Base-by-base conservation (phyloP, 2,113 vertebrate species). In the Pseudorectes ferrugineus region DNA sequence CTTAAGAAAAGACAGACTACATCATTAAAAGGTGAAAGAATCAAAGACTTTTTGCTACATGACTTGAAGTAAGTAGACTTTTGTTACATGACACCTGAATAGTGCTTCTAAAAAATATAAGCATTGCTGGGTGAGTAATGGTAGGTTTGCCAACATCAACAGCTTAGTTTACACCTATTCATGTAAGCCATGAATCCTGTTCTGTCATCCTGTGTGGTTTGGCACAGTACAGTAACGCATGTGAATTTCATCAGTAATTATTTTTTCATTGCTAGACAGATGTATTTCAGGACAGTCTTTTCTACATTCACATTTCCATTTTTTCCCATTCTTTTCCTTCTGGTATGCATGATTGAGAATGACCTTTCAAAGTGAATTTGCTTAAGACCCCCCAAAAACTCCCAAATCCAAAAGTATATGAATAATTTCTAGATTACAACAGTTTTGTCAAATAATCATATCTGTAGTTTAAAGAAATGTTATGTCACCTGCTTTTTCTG, bases 281-380 rank as follows among this genome's bases (percentile, higher is more conserved):
- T 74, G 4, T 35, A 55, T 48, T 77, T 75, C 51, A 67, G 5
- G 12, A 35, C 28, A 43, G 13, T 7, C 1, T 73, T 81, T 70
- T 46, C 35, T 15, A 14, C 12, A 33, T 2, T 1, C 2, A 2
- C 0, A 0, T 54, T 85, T 77, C 14, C 6, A n/a, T 42, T 59
- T 29, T 40, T 3, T 3, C 6, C 2, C 1, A 9, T 36, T 35
- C 2, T 70, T 78, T 74, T 71, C 14, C 16, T 55, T 78, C 52
- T 31, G 11, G 5, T n/a, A 38, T 42, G 5, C 2, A 43, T 23
- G 9, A 42, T 4, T 66, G 23, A 77, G 20, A 54, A 58, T 51
- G 28, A 46, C 9, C 4, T 75, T 82, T 79, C 31, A 23, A 62
- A 58, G 4, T 18, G 6, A 76, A 20, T 74, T 92, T 61, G 8